A percentile compares a stretch with the other conserved stretches of the same genome.
These are phyloP conservation scores for Rhopilema esculentum DNA, from an alignment of 30 jellyfish, hydroid and myxozoan species.

Conservation along the genomic window DNA sequence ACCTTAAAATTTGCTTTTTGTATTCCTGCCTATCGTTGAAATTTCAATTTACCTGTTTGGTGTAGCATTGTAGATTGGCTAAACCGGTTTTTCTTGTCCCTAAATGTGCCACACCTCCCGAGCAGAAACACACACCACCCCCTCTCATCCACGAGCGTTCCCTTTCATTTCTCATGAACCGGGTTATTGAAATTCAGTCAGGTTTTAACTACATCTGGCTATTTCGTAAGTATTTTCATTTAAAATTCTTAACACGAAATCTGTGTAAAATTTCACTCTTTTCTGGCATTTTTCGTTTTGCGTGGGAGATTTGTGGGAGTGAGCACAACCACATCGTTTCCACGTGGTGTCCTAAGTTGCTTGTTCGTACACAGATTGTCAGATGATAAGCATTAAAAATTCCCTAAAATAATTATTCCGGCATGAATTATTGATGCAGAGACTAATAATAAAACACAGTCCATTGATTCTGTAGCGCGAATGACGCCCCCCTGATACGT, in stretches of 20 bases:
- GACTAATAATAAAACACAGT: slow-evolving; percentile 17
- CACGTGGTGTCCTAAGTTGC: slow-evolving; percentile 52
- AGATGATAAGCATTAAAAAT: slow-evolving; percentile 3
- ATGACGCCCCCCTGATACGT: slow-evolving; percentile 60
- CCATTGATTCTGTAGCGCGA: slow-evolving; percentile 18
- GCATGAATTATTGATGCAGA: slow-evolving; percentile 30
- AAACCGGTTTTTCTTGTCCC: no score
- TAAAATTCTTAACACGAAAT: no score
- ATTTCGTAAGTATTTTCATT: background rate
- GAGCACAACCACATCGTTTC: slow-evolving; percentile 56
- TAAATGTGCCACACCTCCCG: no score
- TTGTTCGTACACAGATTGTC: slow-evolving; percentile 13
- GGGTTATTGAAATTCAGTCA: no score
- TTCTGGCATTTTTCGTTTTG: background rate
- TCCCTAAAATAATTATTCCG: slow-evolving; percentile 15
- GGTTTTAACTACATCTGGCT: no score
- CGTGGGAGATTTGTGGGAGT: slow-evolving; percentile 18
- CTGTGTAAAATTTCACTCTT: background rate
- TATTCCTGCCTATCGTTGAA: no score
- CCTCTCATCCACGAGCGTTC: no score
- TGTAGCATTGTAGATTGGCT: no score
- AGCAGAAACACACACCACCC: no score
- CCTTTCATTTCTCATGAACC: no score
- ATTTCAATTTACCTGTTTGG: no score
- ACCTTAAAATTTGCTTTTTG: no score